Conservation (phyloP, 30 jellyfish, hydroid and myxozoan species). For the Phacellophora camtschatica region DNA sequence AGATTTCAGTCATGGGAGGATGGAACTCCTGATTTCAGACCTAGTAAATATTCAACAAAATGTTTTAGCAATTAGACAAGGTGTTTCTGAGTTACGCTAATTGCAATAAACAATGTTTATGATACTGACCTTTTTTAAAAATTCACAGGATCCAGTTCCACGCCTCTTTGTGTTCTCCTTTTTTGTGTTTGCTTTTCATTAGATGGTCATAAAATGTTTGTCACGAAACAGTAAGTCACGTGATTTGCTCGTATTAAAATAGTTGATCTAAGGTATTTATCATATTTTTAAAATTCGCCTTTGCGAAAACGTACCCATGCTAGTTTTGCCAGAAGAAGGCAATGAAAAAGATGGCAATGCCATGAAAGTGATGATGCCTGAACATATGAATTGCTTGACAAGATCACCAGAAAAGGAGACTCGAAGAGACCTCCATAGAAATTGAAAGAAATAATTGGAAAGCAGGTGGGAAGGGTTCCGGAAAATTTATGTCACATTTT, state of each 20-base stretch:
- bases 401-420: neutral
- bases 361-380: neutral
- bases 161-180: no score
- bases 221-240: neutral
- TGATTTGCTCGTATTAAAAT: no score
- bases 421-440: neutral
- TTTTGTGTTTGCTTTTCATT: no score
- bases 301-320: neutral
- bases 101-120: no score
- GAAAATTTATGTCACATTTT: neutral
- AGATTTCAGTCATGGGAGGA: no score
- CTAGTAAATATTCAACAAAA: no score
- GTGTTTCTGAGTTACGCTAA: no score
- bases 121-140: no score
- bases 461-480: conserved; percentile 13
- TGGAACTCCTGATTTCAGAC: no score
- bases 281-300: neutral
- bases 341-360: neutral
- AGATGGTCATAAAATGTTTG: no score
- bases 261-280: neutral
- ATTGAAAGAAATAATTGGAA: neutral
- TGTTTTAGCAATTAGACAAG: no score
- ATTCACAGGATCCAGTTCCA: no score
- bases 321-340: neutral
- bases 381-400: neutral